Evolutionary conservation across 1,140 invertebrate genomes (phyloP).

Genomic region (Galendromus occidentalis): DNA sequence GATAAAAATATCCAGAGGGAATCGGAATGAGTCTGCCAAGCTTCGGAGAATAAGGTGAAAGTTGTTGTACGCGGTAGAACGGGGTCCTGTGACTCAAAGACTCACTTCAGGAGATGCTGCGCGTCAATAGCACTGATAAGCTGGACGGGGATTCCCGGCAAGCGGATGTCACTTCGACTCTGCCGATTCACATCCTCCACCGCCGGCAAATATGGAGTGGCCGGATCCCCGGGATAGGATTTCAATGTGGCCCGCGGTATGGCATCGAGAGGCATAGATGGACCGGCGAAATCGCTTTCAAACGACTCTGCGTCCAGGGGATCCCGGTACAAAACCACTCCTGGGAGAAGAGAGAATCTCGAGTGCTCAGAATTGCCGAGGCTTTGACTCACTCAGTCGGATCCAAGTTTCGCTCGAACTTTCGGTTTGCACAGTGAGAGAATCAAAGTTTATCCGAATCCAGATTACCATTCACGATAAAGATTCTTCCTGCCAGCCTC

Average conservation of each 20-base stretch:
- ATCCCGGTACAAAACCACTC: not conserved
- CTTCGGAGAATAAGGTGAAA: no score
- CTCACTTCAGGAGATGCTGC: slow-evolving; percentile 15
- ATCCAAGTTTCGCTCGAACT: no score
- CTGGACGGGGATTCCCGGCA: slow-evolving; percentile 17
- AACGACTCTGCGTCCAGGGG: not conserved
- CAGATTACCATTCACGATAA: no score
- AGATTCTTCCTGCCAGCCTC: no score
- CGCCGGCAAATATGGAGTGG: not conserved
- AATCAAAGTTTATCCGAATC: no score
- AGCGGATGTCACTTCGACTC: not conserved
- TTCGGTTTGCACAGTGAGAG: no score
- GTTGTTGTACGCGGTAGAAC: not conserved
- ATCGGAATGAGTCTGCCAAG: no score
- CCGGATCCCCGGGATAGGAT: not conserved
- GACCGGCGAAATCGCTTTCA: not conserved
- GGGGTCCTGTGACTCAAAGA: not conserved
- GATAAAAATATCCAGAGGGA: no score
- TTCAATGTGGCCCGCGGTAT: not conserved
- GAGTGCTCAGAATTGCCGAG: no score
- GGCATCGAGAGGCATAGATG: not conserved
- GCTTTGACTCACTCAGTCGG: no score
- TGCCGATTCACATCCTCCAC: not conserved
- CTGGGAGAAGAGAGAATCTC: not conserved
- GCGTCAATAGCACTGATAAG: slow-evolving; percentile 14